phyloP scores from a whole-genome alignment of 2,797 vertebrate genomes.

The Carapus acus region DNA sequence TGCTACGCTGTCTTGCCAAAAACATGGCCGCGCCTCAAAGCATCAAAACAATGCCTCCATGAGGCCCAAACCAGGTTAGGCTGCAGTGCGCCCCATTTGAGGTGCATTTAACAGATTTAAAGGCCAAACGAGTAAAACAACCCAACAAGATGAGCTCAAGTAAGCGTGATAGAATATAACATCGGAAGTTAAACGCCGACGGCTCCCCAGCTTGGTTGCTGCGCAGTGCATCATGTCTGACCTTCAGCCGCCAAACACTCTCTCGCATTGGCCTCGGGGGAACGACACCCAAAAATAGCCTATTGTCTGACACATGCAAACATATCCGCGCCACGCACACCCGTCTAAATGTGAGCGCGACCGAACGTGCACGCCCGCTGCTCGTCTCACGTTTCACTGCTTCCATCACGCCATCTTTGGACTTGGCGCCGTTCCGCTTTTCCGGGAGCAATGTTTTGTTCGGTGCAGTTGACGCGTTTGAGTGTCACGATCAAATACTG shows the following conservation, averaged over 20 bases:
- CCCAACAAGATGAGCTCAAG: constrained; percentile 24
- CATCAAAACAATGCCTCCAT: constrained; percentile 25
- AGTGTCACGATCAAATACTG: constrained; percentile 37
- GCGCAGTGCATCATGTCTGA: constrained; percentile 59
- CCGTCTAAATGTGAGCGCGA: constrained; percentile 12
- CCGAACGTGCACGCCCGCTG: not conserved
- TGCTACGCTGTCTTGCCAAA: constrained; percentile 33
- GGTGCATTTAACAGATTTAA: constrained; percentile 14
- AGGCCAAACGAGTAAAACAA: constrained; percentile 27
- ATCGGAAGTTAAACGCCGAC: constrained; percentile 39
- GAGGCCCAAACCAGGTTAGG: constrained; percentile 12
- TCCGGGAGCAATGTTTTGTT: constrained; percentile 23
- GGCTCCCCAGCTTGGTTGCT: constrained; percentile 44
- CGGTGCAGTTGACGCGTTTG: not conserved
- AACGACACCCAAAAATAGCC: constrained; percentile 54
- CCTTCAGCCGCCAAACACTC: constrained; percentile 60
- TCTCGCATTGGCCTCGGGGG: constrained; percentile 43
- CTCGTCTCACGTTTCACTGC: constrained; percentile 36
- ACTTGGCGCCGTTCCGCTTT: constrained; percentile 20
- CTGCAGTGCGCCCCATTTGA: constrained; percentile 3
- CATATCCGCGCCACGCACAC: constrained; percentile 23
- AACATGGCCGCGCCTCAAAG: constrained; percentile 10
- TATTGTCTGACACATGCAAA: constrained; percentile 52
- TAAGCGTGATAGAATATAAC: constrained; percentile 49
- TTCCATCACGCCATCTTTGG: constrained; percentile 41